Percentiles rank a stretch among this genome's conserved stretches.
Evolutionary conservation across 2,797 vertebrate species (phyloP).

Genomic region (Cuculus canorus): DNA sequence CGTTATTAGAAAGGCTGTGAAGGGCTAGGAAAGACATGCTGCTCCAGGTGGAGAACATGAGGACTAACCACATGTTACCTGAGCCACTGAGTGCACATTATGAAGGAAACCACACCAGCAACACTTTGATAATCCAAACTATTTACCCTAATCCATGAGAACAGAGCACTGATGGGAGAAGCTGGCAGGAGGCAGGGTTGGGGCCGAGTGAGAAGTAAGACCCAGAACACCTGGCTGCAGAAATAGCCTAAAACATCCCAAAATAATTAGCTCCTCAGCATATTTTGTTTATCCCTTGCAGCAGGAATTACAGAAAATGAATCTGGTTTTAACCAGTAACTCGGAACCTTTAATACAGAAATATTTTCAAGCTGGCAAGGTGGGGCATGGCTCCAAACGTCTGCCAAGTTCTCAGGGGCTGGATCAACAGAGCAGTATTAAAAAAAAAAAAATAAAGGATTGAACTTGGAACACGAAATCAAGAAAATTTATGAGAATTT

Average conservation of each 20-base stretch:
- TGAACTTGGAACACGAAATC: background rate
- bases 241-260: background rate
- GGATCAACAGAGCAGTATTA: background rate
- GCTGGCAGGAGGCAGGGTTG: background rate
- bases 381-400: background rate
- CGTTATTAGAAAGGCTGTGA: background rate
- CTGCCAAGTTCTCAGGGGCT: background rate
- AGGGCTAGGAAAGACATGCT: background rate
- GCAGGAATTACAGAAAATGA: background rate
- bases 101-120: background rate
- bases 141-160: background rate
- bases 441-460: fast-evolving
- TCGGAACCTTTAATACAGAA: background rate
- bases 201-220: conserved; percentile 30
- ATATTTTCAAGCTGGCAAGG: background rate
- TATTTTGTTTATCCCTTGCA: background rate
- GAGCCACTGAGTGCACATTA: background rate
- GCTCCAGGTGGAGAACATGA: background rate
- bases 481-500: background rate
- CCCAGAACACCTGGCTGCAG: conserved; percentile 41
- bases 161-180: background rate
- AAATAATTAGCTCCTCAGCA: background rate
- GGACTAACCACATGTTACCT: background rate
- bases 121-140: background rate
- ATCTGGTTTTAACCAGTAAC: background rate